A percentile compares a stretch with the other conserved stretches of the same genome.
Conservation (phyloP, 1,140 invertebrate genomes). For the Mercenaria mercenaria region DNA sequence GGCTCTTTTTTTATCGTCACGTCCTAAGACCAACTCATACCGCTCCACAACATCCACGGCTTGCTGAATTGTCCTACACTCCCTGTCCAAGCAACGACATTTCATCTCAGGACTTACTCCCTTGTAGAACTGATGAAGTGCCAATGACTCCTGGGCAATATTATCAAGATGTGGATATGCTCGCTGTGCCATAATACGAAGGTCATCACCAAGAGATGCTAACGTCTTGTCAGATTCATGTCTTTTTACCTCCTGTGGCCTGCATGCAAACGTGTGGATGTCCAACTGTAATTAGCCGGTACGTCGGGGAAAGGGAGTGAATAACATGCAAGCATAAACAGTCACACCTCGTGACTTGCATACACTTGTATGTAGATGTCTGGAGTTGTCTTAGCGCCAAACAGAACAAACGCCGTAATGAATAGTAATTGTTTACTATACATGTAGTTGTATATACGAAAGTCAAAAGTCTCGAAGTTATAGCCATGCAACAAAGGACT, state of each 20-base stretch:
- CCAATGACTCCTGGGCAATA: conserved; percentile 1
- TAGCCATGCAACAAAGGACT: too few species aligned
- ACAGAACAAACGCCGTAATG: too few species aligned
- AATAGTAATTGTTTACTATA: too few species aligned
- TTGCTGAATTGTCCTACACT: conserved; percentile 3
- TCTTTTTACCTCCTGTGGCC: neutral
- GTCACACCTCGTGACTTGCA: too few species aligned
- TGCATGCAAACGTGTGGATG: neutral
- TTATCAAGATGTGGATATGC: neutral
- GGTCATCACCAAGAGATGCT: neutral
- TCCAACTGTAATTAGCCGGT: too few species aligned
- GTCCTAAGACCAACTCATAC: neutral
- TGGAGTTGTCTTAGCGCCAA: too few species aligned
- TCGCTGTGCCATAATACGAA: neutral
- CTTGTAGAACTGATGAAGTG: conserved; percentile 36
- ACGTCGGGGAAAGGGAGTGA: too few species aligned
- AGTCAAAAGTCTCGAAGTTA: too few species aligned
- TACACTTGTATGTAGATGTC: too few species aligned
- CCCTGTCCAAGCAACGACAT: conserved; percentile 6
- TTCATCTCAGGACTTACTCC: neutral
- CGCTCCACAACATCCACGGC: neutral
- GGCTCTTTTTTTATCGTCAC: neutral
- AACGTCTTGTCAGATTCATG: neutral
- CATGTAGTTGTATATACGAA: too few species aligned
- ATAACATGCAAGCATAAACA: too few species aligned